Percentiles rank a stretch among this genome's conserved stretches.
Conservation (phyloP, 2,797 vertebrate genomes). For the Crenichthys baileyi region DNA sequence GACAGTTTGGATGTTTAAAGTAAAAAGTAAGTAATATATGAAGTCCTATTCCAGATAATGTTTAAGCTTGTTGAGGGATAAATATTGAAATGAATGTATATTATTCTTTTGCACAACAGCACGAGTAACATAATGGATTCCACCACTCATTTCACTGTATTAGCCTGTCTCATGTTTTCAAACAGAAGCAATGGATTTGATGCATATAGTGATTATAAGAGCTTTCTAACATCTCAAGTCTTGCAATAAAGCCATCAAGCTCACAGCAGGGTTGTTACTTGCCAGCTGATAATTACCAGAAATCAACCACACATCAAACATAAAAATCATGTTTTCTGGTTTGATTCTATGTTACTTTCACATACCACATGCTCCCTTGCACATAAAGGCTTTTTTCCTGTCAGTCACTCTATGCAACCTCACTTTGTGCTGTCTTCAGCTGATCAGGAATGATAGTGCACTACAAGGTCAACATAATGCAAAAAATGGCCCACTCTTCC, state of each 20-base stretch:
- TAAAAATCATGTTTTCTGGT: slow-evolving; percentile 12
- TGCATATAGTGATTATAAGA: slow-evolving; percentile 20
- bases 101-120: not conserved
- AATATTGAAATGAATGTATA: not conserved
- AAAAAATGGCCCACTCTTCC: slow-evolving; percentile 34
- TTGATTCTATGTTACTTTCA: slow-evolving; percentile 7
- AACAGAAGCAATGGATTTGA: slow-evolving; percentile 10
- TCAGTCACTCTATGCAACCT: slow-evolving; percentile 3
- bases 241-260: slow-evolving; percentile 23
- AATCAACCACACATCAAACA: slow-evolving; percentile 26
- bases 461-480: slow-evolving; percentile 52
- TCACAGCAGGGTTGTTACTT: slow-evolving; percentile 26
- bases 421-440: slow-evolving; percentile 21
- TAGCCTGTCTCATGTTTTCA: slow-evolving; percentile 5
- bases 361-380: not conserved
- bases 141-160: not conserved
- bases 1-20: not conserved
- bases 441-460: slow-evolving; percentile 44
- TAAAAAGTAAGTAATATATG: not conserved
- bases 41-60: too few relatives aligned
- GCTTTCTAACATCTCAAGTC: slow-evolving; percentile 6
- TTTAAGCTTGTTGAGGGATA: not conserved
- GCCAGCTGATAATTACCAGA: slow-evolving; percentile 32
- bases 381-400: not conserved
- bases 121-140: not conserved